Conservation (phyloP, 2,888 invertebrate genomes). For the Atrina japonica region DNA sequence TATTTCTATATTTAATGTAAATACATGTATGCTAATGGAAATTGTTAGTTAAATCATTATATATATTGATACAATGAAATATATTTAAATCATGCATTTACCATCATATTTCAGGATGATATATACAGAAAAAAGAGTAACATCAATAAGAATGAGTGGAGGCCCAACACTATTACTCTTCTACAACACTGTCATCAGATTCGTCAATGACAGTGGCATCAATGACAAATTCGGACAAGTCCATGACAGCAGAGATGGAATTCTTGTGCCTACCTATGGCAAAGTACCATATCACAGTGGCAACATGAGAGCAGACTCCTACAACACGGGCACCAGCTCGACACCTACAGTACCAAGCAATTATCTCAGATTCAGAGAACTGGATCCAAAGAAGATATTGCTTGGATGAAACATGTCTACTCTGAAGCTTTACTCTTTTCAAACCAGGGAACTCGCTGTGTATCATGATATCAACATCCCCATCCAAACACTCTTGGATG, state of each 20-base stretch:
- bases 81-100: no score
- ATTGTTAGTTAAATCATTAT: no score
- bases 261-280: neutral
- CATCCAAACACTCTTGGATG: slow-evolving; percentile 12
- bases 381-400: slow-evolving; percentile 15
- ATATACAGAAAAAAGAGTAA: no score
- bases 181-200: slow-evolving; percentile 4
- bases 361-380: neutral
- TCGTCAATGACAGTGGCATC: slow-evolving; percentile 4
- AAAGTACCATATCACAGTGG: slow-evolving; percentile 9
- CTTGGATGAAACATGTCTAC: slow-evolving; percentile 14
- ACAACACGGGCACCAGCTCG: slow-evolving; percentile 21
- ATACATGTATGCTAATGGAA: no score
- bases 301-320: slow-evolving; percentile 17
- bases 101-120: no score
- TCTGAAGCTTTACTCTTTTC: slow-evolving; percentile 11
- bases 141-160: no score
- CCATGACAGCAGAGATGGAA: slow-evolving; percentile 1
- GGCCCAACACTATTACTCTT: neutral
- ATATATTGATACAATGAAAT: no score
- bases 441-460: slow-evolving; percentile 2
- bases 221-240: slow-evolving; percentile 1
- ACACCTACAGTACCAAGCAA: slow-evolving; percentile 19
- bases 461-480: slow-evolving; percentile 2
- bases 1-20: no score